A percentile compares a stretch with the other conserved stretches of the same genome.
phyloP scores from a whole-genome alignment of 2,797 vertebrate species.

The Paguma larvata region DNA sequence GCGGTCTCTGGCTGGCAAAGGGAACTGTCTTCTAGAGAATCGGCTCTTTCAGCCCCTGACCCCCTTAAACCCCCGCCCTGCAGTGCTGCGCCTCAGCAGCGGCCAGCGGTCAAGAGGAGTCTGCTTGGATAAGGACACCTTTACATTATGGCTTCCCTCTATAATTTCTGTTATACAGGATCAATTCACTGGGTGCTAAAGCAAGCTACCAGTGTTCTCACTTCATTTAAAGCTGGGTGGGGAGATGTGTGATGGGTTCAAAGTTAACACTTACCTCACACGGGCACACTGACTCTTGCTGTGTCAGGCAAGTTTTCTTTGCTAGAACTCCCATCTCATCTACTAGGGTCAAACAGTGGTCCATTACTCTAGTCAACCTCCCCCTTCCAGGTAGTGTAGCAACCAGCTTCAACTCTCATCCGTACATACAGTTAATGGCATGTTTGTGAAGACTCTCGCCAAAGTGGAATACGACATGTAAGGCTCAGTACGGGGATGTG shows the following conservation, averaged over 20 bases:
- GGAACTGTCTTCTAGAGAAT: not conserved
- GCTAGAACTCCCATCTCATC: not conserved
- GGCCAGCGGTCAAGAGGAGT: not conserved
- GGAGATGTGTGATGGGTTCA: not conserved
- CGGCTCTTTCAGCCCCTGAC: not conserved
- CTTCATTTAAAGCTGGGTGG: constrained; percentile 5
- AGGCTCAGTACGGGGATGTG: not conserved
- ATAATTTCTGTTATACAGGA: not conserved
- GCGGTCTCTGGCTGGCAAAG: not conserved
- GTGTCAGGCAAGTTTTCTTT: not conserved
- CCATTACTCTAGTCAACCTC: not conserved
- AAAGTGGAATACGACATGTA: not conserved
- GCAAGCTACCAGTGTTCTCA: not conserved
- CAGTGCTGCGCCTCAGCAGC: not conserved
- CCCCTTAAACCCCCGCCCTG: not conserved
- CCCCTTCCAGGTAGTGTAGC: not conserved
- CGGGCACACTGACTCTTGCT: not conserved
- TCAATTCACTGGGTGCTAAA: not conserved
- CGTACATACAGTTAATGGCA: not conserved
- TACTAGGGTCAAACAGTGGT: not conserved
- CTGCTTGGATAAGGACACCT: not conserved
- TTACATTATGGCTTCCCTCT: not conserved
- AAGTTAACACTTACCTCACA: not conserved
- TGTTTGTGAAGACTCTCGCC: not conserved
- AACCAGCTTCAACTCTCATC: not conserved